Conservation (phyloP, 2,113 vertebrate genomes). For the Dipodomys spectabilis region DNA sequence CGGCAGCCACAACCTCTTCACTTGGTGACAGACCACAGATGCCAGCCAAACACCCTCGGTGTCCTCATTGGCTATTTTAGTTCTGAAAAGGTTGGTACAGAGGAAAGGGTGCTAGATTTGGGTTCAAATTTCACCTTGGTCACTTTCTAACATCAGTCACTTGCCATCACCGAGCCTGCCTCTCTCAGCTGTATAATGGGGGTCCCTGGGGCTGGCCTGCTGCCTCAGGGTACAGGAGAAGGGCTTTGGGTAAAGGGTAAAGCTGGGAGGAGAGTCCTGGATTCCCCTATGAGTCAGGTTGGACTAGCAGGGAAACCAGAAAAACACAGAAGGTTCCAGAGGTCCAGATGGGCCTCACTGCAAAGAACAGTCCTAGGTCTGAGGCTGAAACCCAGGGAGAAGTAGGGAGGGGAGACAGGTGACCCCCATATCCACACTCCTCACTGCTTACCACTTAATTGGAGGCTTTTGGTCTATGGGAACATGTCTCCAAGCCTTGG, state of each 20-base stretch:
- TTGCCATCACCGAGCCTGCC: background rate
- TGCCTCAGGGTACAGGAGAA: background rate
- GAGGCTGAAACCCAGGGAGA: background rate
- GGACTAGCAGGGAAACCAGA: background rate
- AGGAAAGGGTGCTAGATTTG: background rate
- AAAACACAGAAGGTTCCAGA: background rate
- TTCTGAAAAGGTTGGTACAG: background rate
- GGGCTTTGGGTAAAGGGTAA: background rate
- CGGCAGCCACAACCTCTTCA: background rate
- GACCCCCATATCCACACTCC: rapidly evolving
- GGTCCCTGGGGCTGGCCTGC: rapidly evolving
- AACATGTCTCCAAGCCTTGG: background rate
- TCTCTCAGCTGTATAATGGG: background rate
- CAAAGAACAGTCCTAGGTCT: background rate
- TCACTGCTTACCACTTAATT: background rate
- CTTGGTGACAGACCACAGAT: background rate
- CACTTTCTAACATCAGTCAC: background rate
- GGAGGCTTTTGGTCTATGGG: background rate
- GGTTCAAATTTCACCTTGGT: background rate
- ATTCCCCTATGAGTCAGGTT: background rate
- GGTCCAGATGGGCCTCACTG: background rate
- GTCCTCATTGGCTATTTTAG: background rate
- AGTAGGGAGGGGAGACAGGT: rapidly evolving
- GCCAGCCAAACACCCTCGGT: rapidly evolving
- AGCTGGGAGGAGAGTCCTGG: no score